These are phyloP conservation scores for Carassius gibelio DNA, from an alignment of 2,113 vertebrate genomes.

Conservation along the genomic window DNA sequence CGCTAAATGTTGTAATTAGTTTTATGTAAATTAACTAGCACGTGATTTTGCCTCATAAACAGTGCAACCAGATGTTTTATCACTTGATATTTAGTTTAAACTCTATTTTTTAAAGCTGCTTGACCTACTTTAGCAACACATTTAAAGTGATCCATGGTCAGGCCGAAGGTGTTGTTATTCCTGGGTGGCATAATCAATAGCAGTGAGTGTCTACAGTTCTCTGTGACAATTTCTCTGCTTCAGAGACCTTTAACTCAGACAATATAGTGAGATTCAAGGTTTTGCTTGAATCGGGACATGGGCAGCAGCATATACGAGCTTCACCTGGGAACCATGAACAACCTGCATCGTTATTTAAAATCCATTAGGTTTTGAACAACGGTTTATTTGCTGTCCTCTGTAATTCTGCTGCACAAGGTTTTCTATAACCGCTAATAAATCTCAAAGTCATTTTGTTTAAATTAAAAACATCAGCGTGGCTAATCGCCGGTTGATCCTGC, in stretches of 20 bases:
- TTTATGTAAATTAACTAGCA: constrained; percentile 35
- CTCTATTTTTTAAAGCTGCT: background rate
- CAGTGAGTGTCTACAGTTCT: background rate
- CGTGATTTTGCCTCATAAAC: background rate
- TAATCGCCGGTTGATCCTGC: constrained; percentile 47
- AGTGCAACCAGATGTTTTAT: background rate
- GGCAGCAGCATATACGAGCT: background rate
- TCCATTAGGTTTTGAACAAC: background rate
- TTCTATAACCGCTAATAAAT: background rate
- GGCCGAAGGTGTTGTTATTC: constrained; percentile 11
- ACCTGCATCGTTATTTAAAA: background rate
- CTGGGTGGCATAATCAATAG: constrained; percentile 24
- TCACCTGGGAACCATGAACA: background rate
- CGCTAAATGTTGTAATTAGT: constrained; percentile 35
- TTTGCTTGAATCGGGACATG: background rate
- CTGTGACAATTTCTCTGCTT: background rate
- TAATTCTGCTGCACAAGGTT: background rate
- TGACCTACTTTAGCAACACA: background rate
- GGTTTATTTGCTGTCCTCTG: background rate
- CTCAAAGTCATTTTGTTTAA: background rate
- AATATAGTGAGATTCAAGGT: constrained; percentile 11
- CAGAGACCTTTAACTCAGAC: background rate
- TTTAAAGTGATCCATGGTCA: constrained; percentile 17
- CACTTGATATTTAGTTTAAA: background rate
- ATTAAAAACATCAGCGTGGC: constrained; percentile 34